Percentiles rank a stretch among this genome's conserved stretches.
Conservation (phyloP, 2,888 invertebrate genomes). For the Dolichopus griseipennis region DNA sequence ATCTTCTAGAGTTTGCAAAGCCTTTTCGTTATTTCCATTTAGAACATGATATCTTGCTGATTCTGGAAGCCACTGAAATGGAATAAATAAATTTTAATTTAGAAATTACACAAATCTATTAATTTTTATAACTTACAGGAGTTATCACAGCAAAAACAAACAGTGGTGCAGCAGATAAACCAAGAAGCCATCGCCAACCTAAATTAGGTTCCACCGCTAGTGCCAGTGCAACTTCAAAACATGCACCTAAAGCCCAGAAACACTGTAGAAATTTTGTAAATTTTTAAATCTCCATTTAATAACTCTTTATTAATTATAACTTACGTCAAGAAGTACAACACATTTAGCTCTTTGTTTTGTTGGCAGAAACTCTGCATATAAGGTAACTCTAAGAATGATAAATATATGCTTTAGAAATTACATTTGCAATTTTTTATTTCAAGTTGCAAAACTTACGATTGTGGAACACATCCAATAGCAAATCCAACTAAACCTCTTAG, state of each 20-base stretch:
- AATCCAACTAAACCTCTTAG: conserved; percentile 90
- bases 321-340: conserved; percentile 88
- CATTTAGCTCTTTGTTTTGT: conserved; percentile 90
- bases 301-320: too few relatives aligned
- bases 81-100: background rate
- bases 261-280: conserved; percentile 53
- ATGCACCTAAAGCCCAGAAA: conserved; percentile 94
- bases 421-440: background rate
- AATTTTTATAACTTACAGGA: conserved; percentile 51
- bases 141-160: conserved; percentile 72
- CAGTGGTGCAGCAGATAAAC: conserved; percentile 82
- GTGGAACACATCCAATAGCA: conserved; percentile 93
- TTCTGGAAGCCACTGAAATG: conserved; percentile 77
- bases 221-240: conserved; percentile 84
- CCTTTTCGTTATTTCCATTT: conserved; percentile 77
- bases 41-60: conserved; percentile 84
- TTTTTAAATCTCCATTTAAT: too few relatives aligned
- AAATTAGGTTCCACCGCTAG: conserved; percentile 83
- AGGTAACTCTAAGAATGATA: conserved; percentile 63
- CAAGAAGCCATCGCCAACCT: conserved; percentile 86
- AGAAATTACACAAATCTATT: background rate
- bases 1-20: conserved; percentile 72
- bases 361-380: conserved; percentile 93
- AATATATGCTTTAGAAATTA: conserved; percentile 17
- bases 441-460: conserved; percentile 65